phyloP scores from a whole-genome alignment of 30 jellyfish, hydroid and myxozoan species.

The Turritopsis dohrnii region DNA sequence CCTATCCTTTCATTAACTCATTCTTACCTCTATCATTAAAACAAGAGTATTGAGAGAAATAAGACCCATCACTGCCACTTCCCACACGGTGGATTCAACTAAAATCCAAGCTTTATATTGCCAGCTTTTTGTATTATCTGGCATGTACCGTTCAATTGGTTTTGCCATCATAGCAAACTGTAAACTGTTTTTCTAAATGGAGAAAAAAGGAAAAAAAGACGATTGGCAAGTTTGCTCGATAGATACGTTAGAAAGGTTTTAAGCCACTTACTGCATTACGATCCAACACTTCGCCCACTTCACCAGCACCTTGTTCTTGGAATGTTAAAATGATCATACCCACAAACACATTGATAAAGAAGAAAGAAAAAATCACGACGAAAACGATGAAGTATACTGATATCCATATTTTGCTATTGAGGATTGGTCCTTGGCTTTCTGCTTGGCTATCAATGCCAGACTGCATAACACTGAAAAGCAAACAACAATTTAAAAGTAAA shows the following conservation, averaged over 20 bases:
- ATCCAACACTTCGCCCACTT: slow-evolving; percentile 65
- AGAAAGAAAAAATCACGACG: slow-evolving; percentile 63
- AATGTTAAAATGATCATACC: slow-evolving; percentile 68
- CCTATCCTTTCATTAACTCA: not conserved
- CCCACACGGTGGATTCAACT: slow-evolving; percentile 53
- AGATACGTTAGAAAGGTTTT: not conserved
- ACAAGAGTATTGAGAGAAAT: slow-evolving; percentile 48
- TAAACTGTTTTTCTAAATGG: slow-evolving; percentile 52
- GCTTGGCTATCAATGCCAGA: slow-evolving; percentile 57
- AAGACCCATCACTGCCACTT: slow-evolving; percentile 45
- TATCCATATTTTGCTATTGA: slow-evolving; percentile 40
- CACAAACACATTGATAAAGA: slow-evolving; percentile 63
- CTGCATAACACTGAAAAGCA: slow-evolving; percentile 46
- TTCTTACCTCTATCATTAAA: slow-evolving; percentile 42
- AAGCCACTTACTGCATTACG: slow-evolving; percentile 29
- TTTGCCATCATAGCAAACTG: slow-evolving; percentile 58
- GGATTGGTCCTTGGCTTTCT: slow-evolving; percentile 48
- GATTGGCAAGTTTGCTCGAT: not conserved
- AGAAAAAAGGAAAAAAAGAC: not conserved
- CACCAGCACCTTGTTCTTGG: slow-evolving; percentile 78
- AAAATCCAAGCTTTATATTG: slow-evolving; percentile 63
- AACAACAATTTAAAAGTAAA: not conserved
- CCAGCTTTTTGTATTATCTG: slow-evolving; percentile 52
- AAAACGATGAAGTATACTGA: slow-evolving; percentile 55
- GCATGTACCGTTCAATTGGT: slow-evolving; percentile 66